Evolutionary conservation across 2,797 vertebrate species (phyloP).

Genomic region (Pantherophis vulpinus): DNA sequence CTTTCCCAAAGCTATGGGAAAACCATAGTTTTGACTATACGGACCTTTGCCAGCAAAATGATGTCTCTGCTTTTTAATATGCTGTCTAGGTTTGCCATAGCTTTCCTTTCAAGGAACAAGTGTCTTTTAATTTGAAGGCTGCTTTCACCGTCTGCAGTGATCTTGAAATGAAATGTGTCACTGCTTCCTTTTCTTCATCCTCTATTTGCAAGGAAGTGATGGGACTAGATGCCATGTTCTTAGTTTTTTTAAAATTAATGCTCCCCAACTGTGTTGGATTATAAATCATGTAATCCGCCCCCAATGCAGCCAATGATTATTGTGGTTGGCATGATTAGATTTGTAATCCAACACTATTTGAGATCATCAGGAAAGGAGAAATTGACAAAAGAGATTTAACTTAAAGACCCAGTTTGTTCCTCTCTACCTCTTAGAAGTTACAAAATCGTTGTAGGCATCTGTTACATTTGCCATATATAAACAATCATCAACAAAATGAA

Average conservation of each 20-base stretch:
- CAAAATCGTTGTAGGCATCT: neutral
- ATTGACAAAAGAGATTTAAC: neutral
- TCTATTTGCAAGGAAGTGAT: neutral
- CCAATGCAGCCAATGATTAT: neutral
- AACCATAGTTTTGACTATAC: neutral
- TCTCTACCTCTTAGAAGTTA: neutral
- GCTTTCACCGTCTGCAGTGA: neutral
- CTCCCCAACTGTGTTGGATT: neutral
- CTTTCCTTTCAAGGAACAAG: neutral
- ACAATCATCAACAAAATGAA: neutral
- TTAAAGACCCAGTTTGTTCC: neutral
- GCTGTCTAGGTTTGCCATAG: neutral
- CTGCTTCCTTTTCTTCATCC: neutral
- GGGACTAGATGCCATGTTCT: neutral
- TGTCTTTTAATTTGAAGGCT: neutral
- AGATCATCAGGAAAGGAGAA: neutral
- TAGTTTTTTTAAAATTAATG: neutral
- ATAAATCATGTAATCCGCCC: neutral
- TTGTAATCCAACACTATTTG: neutral
- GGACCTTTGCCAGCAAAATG: neutral
- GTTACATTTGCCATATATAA: neutral
- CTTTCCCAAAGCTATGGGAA: neutral
- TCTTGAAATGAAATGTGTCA: neutral
- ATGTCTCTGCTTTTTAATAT: neutral
- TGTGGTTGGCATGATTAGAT: neutral